Base-by-base conservation (phyloP, 2,888 invertebrate species). In the Sthenelais limicola region DNA sequence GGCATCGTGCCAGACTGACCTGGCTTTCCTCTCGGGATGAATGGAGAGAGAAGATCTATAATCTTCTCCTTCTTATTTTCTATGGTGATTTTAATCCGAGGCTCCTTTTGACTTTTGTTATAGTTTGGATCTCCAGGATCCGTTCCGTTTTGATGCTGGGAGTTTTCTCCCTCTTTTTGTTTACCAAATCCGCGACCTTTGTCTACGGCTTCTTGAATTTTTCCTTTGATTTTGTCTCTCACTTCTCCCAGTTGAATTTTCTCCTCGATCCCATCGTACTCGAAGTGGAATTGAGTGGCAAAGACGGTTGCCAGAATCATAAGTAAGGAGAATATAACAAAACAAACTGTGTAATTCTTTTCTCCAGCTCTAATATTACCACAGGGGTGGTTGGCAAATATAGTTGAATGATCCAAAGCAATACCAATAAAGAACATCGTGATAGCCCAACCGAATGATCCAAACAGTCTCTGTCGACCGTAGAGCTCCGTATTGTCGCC, bases 291-390 rank as follows among this genome's bases (percentile, higher is more conserved):
- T 90, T 95, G 96, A 0, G 96, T 94, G 0, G 97, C 96, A 5
- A 94, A 93, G 66, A 97, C 92, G 72, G 98, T 91, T 0, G 98
- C 97, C 56, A 95, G 96, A 1, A 95, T 94, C 97, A 98, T 98
- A 35, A 99, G 90, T 35, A 98, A 94, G 24, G 96, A 95, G 89
- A 99, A 99, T 56, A 97, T 96, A 15, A 97, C 96, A 89, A 99
- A 99, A 88, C 98, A 99, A 78, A 98, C 95, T 43, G 96, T 97
- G 89, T 99, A 99, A 89, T 99, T 99, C 88, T 97, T 96, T 89
- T 99, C 98, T 85, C 94, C 92, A 74, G 92, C 91, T 82, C 94
- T 94, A 7, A 95, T 94, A 0, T 84, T 85, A 51, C 85, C 93
- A 84, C 97, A 97, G 0, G 96, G 96, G 88, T 96, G 96, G 81